Percentiles rank a stretch among this genome's conserved stretches.
phyloP scores from a whole-genome alignment of 2,797 vertebrate species.

The Melanogrammus aeglefinus region DNA sequence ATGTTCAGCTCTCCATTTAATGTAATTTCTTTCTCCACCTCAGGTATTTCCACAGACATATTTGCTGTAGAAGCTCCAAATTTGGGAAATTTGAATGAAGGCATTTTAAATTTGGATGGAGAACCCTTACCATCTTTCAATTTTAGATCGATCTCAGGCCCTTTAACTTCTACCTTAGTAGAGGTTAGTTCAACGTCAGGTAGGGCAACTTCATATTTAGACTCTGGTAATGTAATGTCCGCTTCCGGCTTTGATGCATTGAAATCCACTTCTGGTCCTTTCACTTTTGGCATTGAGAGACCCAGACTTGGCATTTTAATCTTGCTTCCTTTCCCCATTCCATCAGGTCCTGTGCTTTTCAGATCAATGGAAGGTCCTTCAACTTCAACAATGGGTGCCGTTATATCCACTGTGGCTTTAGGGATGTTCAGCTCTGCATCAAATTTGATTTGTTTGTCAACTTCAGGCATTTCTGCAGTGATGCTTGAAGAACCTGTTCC shows the following conservation, averaged over 20 bases:
- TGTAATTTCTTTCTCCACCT: no score
- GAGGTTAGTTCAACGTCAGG: neutral
- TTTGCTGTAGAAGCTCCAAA: no score
- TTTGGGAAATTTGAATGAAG: neutral
- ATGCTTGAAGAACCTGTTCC: neutral
- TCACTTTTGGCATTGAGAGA: neutral
- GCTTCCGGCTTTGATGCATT: no score
- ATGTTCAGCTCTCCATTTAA: neutral
- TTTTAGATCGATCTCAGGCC: neutral
- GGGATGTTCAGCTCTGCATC: neutral
- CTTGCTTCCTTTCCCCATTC: neutral
- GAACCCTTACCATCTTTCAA: no score
- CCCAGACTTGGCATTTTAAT: neutral
- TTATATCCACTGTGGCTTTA: neutral
- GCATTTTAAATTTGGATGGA: neutral
- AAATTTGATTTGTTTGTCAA: neutral
- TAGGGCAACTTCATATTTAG: neutral
- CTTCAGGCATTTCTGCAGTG: neutral
- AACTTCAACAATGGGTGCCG: neutral
- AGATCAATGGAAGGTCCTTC: neutral
- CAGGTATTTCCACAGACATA: no score
- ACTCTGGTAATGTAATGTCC: neutral
- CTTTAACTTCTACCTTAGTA: neutral
- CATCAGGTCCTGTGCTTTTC: neutral
- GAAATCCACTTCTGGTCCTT: neutral